Percentiles rank a stretch among this genome's conserved stretches.
Evolutionary conservation across 1,140 invertebrate genomes (phyloP).

Genomic region (Drosophila murphyi): DNA sequence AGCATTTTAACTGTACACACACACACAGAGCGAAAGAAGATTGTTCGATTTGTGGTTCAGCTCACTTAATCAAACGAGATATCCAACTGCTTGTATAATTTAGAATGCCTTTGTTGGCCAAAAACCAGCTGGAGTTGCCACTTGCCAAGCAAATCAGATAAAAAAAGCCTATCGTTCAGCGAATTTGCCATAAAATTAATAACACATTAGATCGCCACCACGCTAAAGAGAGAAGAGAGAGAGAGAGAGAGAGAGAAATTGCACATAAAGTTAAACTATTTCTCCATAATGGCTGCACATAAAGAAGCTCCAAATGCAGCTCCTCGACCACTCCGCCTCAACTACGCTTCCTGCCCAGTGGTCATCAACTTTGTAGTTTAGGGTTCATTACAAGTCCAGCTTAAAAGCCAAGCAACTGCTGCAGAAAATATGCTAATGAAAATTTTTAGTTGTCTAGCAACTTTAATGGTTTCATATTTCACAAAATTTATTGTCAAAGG

Average conservation of each 20-base stretch:
- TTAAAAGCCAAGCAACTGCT: slow-evolving; percentile 2
- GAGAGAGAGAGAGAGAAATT: slow-evolving; percentile 46
- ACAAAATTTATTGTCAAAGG: slow-evolving; percentile 68
- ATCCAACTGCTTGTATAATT: slow-evolving; percentile 79
- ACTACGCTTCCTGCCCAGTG: neutral
- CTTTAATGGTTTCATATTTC: slow-evolving; percentile 81
- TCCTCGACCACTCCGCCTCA: neutral
- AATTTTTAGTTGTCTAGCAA: slow-evolving; percentile 52
- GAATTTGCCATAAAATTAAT: slow-evolving; percentile 80
- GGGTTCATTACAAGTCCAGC: slow-evolving; percentile 58
- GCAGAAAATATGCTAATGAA: slow-evolving; percentile 77
- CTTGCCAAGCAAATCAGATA: slow-evolving; percentile 37
- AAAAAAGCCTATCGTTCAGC: slow-evolving; percentile 53
- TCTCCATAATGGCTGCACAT: slow-evolving; percentile 67
- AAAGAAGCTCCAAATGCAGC: slow-evolving; percentile 43
- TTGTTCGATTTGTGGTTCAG: slow-evolving; percentile 42
- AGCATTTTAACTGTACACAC: slow-evolving; percentile 67
- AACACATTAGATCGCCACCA: slow-evolving; percentile 72
- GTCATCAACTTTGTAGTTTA: slow-evolving; percentile 77
- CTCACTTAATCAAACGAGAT: slow-evolving; percentile 82
- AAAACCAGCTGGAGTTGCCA: slow-evolving; percentile 28
- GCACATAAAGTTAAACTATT: slow-evolving; percentile 73
- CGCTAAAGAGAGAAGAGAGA: slow-evolving; percentile 16
- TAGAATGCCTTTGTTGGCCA: slow-evolving; percentile 74
- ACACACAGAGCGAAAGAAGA: slow-evolving; percentile 2